phyloP scores from a whole-genome alignment of 2,888 invertebrate genomes.

The Pheosia gnoma region DNA sequence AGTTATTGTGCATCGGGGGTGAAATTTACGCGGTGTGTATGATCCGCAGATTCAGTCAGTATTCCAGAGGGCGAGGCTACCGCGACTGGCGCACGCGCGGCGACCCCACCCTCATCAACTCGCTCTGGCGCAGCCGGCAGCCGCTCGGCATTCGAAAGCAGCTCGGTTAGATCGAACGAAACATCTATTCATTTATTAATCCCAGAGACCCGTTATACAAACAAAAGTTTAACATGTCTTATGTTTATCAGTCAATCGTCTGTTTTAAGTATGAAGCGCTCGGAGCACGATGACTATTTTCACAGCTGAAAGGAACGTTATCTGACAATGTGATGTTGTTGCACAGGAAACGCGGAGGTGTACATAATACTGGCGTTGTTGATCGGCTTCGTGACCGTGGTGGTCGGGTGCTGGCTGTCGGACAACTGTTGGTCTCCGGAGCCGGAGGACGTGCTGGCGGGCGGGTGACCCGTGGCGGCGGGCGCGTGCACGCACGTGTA shows the following conservation, averaged over 20 bases:
- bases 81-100: constrained; percentile 88
- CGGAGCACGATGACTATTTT: not conserved
- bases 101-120: constrained; percentile 89
- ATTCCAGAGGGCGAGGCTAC: constrained; percentile 86
- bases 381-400: constrained; percentile 89
- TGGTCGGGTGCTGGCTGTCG: constrained; percentile 90
- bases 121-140: constrained; percentile 89
- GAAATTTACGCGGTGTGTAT: constrained; percentile 43
- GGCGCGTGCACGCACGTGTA: constrained; percentile 85
- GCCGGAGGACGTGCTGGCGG: constrained; percentile 86
- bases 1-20: constrained; percentile 29
- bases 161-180: constrained; percentile 74
- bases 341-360: constrained; percentile 89
- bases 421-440: constrained; percentile 92
- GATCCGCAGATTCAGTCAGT: constrained; percentile 83
- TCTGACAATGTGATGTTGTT: constrained; percentile 20
- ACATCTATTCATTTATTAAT: constrained; percentile 1
- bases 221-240: too few relatives aligned
- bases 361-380: constrained; percentile 89
- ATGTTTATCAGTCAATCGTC: not conserved
- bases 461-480: constrained; percentile 88
- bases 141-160: constrained; percentile 88
- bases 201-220: too few relatives aligned
- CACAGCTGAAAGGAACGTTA: not conserved
- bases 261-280: not conserved